Evolutionary conservation across 2,797 vertebrate species (phyloP).

Genomic region (Meriones psammophilus): DNA sequence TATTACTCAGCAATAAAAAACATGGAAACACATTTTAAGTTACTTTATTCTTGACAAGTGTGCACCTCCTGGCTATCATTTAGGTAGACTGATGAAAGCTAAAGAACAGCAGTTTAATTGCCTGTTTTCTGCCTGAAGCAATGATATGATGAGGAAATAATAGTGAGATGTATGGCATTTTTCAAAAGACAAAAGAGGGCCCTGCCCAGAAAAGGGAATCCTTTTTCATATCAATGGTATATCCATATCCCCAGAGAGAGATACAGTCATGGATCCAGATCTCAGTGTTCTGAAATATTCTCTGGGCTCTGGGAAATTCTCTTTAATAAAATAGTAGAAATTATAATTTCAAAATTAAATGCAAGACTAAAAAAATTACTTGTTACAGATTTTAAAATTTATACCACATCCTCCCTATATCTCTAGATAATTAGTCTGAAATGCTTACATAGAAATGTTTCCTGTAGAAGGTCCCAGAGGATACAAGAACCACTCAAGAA

Average conservation of each 20-base stretch:
- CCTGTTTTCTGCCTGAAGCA: not conserved
- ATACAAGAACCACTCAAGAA: no score
- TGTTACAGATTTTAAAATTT: not conserved
- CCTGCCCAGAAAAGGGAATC: not conserved
- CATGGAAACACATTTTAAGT: slow-evolving; percentile 8
- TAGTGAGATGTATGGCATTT: not conserved
- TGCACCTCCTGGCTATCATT: not conserved
- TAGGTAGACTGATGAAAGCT: not conserved
- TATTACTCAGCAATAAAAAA: no score
- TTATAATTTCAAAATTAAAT: not conserved
- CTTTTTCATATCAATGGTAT: not conserved
- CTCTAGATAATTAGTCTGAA: not conserved
- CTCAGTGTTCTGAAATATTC: not conserved
- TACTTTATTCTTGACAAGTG: not conserved
- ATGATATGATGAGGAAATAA: not conserved
- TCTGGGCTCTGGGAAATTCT: not conserved
- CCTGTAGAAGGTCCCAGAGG: no score
- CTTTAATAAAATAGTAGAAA: slow-evolving; percentile 18
- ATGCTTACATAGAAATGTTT: not conserved
- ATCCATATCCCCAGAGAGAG: not conserved
- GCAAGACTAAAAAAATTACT: not conserved
- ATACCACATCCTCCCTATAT: not conserved
- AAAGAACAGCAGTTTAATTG: not conserved
- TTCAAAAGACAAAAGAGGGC: not conserved
- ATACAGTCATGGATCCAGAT: not conserved